Evolutionary conservation across 1,140 invertebrate species (phyloP).

Genomic region (Drosophila watanabei): DNA sequence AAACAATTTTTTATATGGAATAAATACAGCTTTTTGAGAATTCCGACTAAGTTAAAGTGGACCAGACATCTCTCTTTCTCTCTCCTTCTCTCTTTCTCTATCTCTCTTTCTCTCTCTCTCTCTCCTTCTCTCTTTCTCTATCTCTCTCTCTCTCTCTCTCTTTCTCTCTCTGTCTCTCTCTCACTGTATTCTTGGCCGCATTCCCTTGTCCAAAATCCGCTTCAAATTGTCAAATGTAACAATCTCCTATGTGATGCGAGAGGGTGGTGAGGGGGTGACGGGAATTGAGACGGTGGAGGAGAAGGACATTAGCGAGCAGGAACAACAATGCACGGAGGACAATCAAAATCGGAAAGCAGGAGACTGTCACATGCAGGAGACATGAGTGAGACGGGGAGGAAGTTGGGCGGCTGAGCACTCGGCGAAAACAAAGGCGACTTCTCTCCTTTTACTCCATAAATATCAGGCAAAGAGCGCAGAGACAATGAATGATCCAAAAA

Average conservation of each 20-base stretch:
- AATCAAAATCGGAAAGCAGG: constrained; percentile 38
- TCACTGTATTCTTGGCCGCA: not conserved
- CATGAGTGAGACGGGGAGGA: not conserved
- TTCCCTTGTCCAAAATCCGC: constrained; percentile 43
- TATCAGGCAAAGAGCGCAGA: constrained; percentile 29
- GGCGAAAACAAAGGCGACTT: constrained; percentile 59
- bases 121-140: no score
- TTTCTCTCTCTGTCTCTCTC: no score
- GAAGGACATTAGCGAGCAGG: constrained; percentile 60
- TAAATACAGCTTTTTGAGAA: not conserved
- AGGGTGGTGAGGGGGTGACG: not conserved
- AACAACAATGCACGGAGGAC: constrained; percentile 57
- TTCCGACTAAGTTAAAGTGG: not conserved
- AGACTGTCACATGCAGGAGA: constrained; percentile 53
- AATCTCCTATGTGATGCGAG: constrained; percentile 32
- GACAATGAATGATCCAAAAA: constrained; percentile 46
- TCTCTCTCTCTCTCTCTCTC: not conserved
- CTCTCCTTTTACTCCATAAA: constrained; percentile 28
- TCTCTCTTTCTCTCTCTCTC: no score
- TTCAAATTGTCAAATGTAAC: constrained; percentile 60
- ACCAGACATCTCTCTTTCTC: constrained; percentile 1
- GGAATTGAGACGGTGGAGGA: not conserved
- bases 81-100: no score
- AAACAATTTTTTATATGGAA: not conserved
- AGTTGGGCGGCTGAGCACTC: constrained; percentile 34